Evolutionary conservation across 2,888 invertebrate species (phyloP), one percentile per base, ranked within the genome.

Genomic region (Harpalus rufipes): DNA sequence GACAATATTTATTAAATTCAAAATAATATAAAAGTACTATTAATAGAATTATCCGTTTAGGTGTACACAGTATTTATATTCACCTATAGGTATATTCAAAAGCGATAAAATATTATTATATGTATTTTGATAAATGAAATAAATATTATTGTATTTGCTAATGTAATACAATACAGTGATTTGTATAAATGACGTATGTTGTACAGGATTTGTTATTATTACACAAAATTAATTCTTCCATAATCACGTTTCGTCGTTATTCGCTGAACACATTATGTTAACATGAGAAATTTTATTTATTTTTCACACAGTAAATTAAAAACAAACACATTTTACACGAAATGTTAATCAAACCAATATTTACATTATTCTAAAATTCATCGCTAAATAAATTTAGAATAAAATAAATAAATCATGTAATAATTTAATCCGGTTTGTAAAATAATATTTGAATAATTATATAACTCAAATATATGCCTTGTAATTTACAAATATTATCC

Each of bases 301-400:
- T 21, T 18, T 63, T 63, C 63, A 25, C 10, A 10, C 8, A 12
- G 12, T 25, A 63, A 63, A 63, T 10, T 21, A 21, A 25, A 63
- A 63, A 59, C 18, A 59, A 59, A 59, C 59, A 59, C 4, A 63
- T 63, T 63, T 63, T 63, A 63, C 21, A 63, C 21, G 18, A 63
- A 63, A 25, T 25, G 21, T 63, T 63, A 63, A 63, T 25, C 21
- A 63, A 18, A 21, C 10, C 16, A 63, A 63, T 63, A 63, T 63
- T 63, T 63, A 63, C 21, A 63, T 63, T 21, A 63, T 63, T 63
- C 21, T 3, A 25, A 10, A 25, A 21, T 63, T 25, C 8, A 21
- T 63, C 12, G 4, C 8, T 25, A 63, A 63, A 63, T 63, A 63
- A 25, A 63, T 63, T 16, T 10, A 21, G 12, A 63, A 63, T 63